Evolutionary conservation across 2,888 invertebrate genomes (phyloP), one percentile per base, ranked within the genome.

Genomic region (Leptopilina syphax): DNA sequence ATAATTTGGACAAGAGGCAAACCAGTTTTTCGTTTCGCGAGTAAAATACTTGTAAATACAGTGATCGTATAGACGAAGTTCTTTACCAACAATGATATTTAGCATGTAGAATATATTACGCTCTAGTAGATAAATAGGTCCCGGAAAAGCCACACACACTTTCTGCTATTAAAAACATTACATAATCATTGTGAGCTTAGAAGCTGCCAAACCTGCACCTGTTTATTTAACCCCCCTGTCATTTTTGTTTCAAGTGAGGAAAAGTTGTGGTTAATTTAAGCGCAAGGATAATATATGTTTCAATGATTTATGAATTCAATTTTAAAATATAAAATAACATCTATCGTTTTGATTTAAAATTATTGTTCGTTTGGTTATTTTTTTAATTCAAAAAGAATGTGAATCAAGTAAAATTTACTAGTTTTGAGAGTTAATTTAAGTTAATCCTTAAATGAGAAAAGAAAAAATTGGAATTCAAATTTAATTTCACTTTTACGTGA

Each of bases 61-160:
- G 34, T 79, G 67, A 77, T 76, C 54, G 34, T 60, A 63, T 12
- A 76, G 54, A 65, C 70, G 57, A 77, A 65, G 65, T 65, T 47
- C 77, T 73, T 77, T 80, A 65, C 77, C 77, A 13, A 68, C 50
- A 54, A 63, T 63, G n/a, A 60, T 77, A 70, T 65, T 76, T 77
- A 63, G 63, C 24, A 80, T 80, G 78, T 63, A 63, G 50, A 18
- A 60, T 54, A 34, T 78, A 76, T 34, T 66, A 80, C 80, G 80
- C 80, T 80, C 80, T 78, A 80, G 9, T 77, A 80, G 73, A 65
- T 73, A 80, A 70, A 9, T 80, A 65, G 80, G 80, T 50, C 54
- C 73, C 65, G 57, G 77, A 73, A 63, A 68, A 70, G 54, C 24
- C 65, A 41, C 65, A 70, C 13, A 50, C 65, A 41, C 65, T 50